Evolutionary conservation across 2,113 vertebrate genomes (phyloP).

Genomic region (Dermatemys mawii): DNA sequence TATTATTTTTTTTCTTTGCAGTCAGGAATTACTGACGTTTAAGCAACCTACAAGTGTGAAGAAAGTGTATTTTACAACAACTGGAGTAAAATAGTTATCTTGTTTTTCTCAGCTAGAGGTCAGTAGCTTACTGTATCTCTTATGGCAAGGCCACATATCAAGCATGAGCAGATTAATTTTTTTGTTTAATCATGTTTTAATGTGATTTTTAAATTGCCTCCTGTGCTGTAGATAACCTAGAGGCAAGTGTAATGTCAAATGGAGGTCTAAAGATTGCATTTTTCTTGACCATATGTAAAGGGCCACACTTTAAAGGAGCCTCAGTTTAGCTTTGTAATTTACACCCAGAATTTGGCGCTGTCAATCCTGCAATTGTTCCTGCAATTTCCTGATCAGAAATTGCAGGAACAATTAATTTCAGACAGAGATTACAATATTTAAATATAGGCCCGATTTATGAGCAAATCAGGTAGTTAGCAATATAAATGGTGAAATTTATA

Average conservation of each 20-base stretch:
- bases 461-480: background rate
- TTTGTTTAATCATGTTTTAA: slow-evolving; percentile 13
- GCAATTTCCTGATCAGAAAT: background rate
- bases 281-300: background rate
- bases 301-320: background rate
- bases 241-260: slow-evolving; percentile 19
- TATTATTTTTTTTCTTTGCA: background rate
- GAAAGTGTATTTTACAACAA: slow-evolving; percentile 20
- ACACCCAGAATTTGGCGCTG: background rate
- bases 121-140: slow-evolving; percentile 62
- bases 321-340: background rate
- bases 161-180: background rate
- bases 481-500: background rate
- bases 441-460: background rate
- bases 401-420: background rate
- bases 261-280: background rate
- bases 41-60: background rate
- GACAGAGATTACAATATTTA: background rate
- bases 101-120: slow-evolving; percentile 63
- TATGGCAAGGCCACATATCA: background rate
- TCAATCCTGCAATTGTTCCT: too few species aligned
- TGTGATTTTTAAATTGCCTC: slow-evolving; percentile 47
- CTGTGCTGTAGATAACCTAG: slow-evolving; percentile 23
- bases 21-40: slow-evolving; percentile 11
- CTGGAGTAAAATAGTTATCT: slow-evolving; percentile 37